These are phyloP conservation scores for Eristalis tenax DNA, from an alignment of 2,888 invertebrate genomes.

Conservation along the genomic window DNA sequence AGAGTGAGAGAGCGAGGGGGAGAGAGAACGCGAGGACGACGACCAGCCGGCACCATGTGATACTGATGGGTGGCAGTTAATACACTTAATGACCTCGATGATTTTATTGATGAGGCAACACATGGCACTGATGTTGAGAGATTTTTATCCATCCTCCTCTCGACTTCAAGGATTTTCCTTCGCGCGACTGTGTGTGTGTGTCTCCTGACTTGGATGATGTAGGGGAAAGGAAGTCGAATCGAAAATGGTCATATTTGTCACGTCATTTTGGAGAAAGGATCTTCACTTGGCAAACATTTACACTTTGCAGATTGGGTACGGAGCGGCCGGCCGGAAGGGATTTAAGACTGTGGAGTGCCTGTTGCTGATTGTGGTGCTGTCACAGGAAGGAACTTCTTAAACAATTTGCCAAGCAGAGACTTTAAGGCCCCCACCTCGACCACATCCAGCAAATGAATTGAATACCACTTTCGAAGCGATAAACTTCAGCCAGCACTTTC, in stretches of 20 bases:
- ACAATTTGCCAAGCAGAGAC: too few relatives aligned
- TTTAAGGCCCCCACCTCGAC: too few relatives aligned
- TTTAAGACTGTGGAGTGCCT: background rate
- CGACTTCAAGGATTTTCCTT: constrained; percentile 33
- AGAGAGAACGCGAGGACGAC: constrained; percentile 23
- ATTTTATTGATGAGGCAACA: constrained; percentile 80
- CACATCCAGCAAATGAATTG: background rate
- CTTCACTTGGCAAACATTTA: constrained; percentile 41
- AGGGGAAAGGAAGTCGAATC: background rate
- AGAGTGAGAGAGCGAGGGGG: background rate
- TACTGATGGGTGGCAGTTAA: constrained; percentile 80
- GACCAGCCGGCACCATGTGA: constrained; percentile 76
- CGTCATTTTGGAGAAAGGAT: constrained; percentile 53
- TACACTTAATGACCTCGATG: constrained; percentile 81
- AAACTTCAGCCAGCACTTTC: constrained; percentile 46
- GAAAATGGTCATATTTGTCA: constrained; percentile 68
- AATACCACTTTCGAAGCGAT: background rate
- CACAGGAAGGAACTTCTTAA: too few relatives aligned
- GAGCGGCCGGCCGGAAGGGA: background rate
- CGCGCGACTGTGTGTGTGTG: background rate
- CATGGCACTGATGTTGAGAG: constrained; percentile 74
- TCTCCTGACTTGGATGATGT: too few relatives aligned
- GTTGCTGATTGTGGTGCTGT: background rate
- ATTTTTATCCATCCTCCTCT: constrained; percentile 48
- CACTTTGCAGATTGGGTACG: background rate